phyloP scores from a whole-genome alignment of 2,113 vertebrate species.

The Leucoraja erinaceus region DNA sequence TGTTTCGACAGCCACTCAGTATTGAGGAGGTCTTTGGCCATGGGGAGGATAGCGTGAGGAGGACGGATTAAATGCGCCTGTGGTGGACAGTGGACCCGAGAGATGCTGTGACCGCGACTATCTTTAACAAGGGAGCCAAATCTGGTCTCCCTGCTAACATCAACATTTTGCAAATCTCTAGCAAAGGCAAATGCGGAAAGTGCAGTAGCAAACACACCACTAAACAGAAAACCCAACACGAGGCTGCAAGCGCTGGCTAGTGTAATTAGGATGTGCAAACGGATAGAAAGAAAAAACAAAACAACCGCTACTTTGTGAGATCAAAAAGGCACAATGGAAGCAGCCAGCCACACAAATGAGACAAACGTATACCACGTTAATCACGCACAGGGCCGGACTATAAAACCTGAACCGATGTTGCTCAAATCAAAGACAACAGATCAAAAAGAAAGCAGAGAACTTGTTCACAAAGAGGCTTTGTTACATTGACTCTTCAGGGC shows the following conservation, averaged over 20 bases:
- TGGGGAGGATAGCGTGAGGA: too few species aligned
- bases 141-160: too few species aligned
- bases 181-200: background rate
- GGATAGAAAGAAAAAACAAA: background rate
- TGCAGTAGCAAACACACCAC: background rate
- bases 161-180: background rate
- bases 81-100: too few species aligned
- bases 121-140: too few species aligned
- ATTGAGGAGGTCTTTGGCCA: too few species aligned
- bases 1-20: too few species aligned
- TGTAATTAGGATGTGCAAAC: background rate
- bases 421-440: background rate
- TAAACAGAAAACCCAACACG: background rate
- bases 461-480: slow-evolving; percentile 22
- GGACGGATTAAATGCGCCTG: too few species aligned
- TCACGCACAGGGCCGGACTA: background rate
- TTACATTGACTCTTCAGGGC: slow-evolving; percentile 13
- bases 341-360: background rate
- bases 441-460: slow-evolving; percentile 18
- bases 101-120: too few species aligned
- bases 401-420: slow-evolving; percentile 18
- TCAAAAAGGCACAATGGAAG: slow-evolving; percentile 22
- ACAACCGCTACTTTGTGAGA: background rate
- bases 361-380: slow-evolving; percentile 25
- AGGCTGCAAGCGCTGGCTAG: background rate